phyloP scores from a whole-genome alignment of 2,113 vertebrate species.

The Ancistrus triradiatus region DNA sequence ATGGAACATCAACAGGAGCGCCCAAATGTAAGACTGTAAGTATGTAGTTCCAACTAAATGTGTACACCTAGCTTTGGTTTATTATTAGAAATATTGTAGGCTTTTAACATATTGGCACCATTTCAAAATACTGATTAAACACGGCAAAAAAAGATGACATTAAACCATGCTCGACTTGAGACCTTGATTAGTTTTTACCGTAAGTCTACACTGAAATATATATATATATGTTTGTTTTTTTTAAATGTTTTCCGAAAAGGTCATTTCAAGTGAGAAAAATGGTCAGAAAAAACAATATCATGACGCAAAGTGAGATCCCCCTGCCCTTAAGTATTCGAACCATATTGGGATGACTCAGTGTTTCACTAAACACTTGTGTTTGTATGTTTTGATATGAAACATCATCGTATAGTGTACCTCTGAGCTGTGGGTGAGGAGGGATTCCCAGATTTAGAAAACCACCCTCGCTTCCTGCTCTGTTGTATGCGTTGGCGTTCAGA shows the following conservation, averaged over 20 bases:
- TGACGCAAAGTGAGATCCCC: conserved; percentile 10
- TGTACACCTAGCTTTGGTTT: too few species aligned
- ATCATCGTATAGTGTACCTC: neutral
- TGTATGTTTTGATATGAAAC: conserved; percentile 30
- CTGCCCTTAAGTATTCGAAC: neutral
- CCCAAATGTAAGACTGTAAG: too few species aligned
- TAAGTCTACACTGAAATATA: neutral
- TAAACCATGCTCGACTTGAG: too few species aligned
- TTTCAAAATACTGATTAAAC: too few species aligned
- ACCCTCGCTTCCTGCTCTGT: conserved; percentile 11
- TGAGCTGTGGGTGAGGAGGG: conserved; percentile 20
- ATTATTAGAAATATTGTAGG: too few species aligned
- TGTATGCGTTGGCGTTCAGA: neutral
- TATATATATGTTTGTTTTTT: neutral
- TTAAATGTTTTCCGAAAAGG: too few species aligned
- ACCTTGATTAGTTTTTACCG: neutral
- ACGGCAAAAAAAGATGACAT: too few species aligned
- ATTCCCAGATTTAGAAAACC: conserved; percentile 21
- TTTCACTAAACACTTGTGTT: conserved; percentile 13
- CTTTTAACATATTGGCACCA: too few species aligned
- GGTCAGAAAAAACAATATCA: too few species aligned
- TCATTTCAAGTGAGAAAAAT: neutral
- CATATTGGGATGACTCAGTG: conserved; percentile 24
- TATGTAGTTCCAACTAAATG: too few species aligned
- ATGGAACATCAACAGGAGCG: too few species aligned